phyloP scores from a whole-genome alignment of 2,113 vertebrate genomes.

The Glaucomys volans region DNA sequence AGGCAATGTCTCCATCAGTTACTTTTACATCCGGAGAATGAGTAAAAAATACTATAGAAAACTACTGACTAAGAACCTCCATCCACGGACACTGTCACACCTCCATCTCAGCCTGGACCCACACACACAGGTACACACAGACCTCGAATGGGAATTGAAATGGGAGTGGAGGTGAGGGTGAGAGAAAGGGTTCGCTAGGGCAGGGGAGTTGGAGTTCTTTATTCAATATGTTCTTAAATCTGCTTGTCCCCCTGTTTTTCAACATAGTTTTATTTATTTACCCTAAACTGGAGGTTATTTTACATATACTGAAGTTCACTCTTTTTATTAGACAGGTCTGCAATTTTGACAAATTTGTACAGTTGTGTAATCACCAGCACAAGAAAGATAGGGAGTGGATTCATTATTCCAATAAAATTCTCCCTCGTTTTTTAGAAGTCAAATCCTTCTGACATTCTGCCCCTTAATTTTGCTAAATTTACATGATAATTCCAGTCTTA shows the following conservation, averaged over 20 bases:
- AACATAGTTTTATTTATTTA: not conserved
- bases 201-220: not conserved
- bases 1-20: not conserved
- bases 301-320: not conserved
- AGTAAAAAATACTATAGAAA: not conserved
- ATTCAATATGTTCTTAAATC: not conserved
- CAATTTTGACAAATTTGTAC: not conserved
- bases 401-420: not conserved
- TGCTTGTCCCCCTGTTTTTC: not conserved
- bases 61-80: not conserved
- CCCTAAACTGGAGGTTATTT: not conserved
- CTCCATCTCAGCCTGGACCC: not conserved
- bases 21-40: not conserved
- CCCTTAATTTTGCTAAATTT: not conserved
- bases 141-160: not conserved
- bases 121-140: not conserved
- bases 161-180: not conserved
- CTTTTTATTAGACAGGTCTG: not conserved
- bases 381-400: not conserved
- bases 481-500: not conserved
- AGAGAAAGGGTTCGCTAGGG: not conserved
- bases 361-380: not conserved
- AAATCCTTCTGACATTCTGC: not conserved
- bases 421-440: not conserved
- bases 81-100: not conserved